A percentile compares a stretch with the other conserved stretches of the same genome.
These are phyloP conservation scores for Dastarcus helophoroides DNA, from an alignment of 2,888 invertebrate species.

Conservation along the genomic window DNA sequence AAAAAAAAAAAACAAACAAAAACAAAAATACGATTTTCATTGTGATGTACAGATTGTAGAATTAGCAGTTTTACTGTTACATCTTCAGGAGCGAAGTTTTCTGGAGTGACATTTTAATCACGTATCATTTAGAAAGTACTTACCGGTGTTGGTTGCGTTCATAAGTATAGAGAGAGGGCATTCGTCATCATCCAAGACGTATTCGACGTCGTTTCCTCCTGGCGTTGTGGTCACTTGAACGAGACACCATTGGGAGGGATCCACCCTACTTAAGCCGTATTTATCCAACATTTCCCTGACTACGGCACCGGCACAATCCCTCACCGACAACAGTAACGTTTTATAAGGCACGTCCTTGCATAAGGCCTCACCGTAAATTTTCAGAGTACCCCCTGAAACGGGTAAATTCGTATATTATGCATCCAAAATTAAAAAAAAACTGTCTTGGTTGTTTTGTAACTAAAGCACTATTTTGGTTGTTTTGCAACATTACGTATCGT, in stretches of 20 bases:
- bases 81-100: no score
- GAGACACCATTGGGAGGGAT: conserved; percentile 85
- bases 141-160: conserved; percentile 82
- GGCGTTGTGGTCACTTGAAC: conserved; percentile 64
- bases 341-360: conserved; percentile 98
- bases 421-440: no score
- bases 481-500: no score
- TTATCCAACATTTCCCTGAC: conserved; percentile 95
- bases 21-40: no score
- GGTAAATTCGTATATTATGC: conserved; percentile 6
- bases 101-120: no score
- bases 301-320: conserved; percentile 85
- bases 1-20: no score
- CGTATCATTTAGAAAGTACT: no score
- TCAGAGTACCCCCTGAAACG: conserved; percentile 64
- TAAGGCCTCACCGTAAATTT: conserved; percentile 93
- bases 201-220: conserved; percentile 64
- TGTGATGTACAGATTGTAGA: no score
- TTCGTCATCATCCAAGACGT: conserved; percentile 93
- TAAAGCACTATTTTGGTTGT: no score
- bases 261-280: conserved; percentile 85
- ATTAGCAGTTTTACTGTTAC: no score
- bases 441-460: no score
- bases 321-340: conserved; percentile 84
- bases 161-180: conserved; percentile 90